Conservation (phyloP, 2,888 invertebrate species). For the Lumbricus terrestris region DNA sequence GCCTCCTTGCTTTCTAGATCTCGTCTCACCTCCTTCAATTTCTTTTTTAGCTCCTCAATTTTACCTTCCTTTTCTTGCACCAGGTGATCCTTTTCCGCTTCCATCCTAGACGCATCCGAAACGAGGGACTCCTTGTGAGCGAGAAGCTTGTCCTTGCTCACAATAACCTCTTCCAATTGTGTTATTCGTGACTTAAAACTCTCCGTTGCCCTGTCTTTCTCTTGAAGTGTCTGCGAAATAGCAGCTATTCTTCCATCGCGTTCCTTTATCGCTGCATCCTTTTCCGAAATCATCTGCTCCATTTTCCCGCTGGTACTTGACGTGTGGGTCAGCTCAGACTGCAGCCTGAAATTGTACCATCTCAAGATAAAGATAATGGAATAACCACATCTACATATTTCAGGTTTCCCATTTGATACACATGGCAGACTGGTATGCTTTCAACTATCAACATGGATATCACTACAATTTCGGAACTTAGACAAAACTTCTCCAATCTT, state of each 20-base stretch:
- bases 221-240: constrained; percentile 16
- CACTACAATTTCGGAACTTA: too few relatives aligned
- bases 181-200: not conserved
- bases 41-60: not conserved
- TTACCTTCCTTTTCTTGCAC: not conserved
- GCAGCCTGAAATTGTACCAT: constrained; percentile 21
- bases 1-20: not conserved
- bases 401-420: not conserved
- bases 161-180: constrained; percentile 23
- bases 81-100: not conserved
- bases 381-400: too few relatives aligned
- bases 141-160: constrained; percentile 21
- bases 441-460: not conserved
- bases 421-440: not conserved
- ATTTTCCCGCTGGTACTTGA: constrained; percentile 12
- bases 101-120: not conserved
- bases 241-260: constrained; percentile 8
- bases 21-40: constrained; percentile 12
- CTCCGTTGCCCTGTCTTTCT: constrained; percentile 4
- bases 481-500: too few relatives aligned
- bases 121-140: constrained; percentile 9
- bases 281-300: constrained; percentile 22
- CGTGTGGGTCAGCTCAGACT: constrained; percentile 19
- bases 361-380: not conserved
- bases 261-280: constrained; percentile 13